Base-by-base conservation (phyloP, 2,888 invertebrate species). In the Rhagonycha lutea region DNA sequence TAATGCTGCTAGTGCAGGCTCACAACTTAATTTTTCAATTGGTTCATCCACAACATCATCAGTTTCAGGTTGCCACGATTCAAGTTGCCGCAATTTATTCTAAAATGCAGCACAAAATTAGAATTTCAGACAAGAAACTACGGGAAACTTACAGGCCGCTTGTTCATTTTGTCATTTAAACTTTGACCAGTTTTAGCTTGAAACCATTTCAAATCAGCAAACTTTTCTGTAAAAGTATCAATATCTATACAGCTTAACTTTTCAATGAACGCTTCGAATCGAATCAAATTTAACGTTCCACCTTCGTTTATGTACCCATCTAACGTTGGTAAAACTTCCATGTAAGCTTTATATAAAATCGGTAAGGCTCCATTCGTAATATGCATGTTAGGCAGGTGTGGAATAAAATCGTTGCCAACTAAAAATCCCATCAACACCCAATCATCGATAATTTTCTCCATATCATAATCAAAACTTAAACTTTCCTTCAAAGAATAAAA, bases 341-440 rank as follows among this genome's bases (percentile, higher is more conserved):
- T 97, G 87, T 99, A 98, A 0, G 94, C 94, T 83, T 92, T 91
- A 88, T 97, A 98, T 61, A 99, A 89, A 78, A 95, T 86, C 0
- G 97, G 95, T 79, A 99, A 88, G 12, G 97, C 97, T 84, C 97
- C 96, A 84, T 95, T 94, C 81, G 92, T 92, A 80, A 99, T 99
- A 87, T 99, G 97, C 87, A 99, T 91, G 87, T 97, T 94, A 3
- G 99, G 99, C 79, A 99, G 90, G 89, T 98, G 93, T 0, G 99
- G 99, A 83, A 99, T 96, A 88, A 99, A 99, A 88, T 99, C 99
- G 86, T 99, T 99, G 79, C 99, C 99, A 11, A 99, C 96, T 24
- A 99, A 89, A 87, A 98, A 98, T 0, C 98, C 97, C 97, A 99
- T 97, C 14, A 99, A 87, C 28, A 99, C 94, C 98, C 99, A 99